A percentile compares a stretch with the other conserved stretches of the same genome.
phyloP scores from a whole-genome alignment of 2,888 invertebrate genomes.

The Noctua pronuba region DNA sequence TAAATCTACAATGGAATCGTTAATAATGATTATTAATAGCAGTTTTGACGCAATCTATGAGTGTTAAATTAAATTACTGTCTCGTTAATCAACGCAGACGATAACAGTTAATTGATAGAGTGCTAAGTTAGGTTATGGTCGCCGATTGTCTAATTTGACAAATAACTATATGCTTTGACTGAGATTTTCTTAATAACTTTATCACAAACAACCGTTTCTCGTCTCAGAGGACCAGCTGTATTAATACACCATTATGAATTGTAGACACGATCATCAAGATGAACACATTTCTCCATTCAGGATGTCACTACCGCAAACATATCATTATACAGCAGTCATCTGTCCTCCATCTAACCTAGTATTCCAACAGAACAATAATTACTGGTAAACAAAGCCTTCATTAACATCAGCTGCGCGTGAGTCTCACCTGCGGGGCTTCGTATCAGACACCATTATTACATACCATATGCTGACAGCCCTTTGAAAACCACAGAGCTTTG shows the following conservation, averaged over 20 bases:
- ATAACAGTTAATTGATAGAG: not conserved
- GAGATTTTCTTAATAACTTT: not conserved
- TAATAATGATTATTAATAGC: not conserved
- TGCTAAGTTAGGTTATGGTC: not conserved
- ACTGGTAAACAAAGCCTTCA: constrained; percentile 55
- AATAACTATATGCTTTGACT: not conserved
- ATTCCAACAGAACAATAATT: constrained; percentile 43
- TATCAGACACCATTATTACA: constrained; percentile 51
- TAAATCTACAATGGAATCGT: not conserved
- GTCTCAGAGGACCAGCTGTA: not conserved
- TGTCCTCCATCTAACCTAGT: constrained; percentile 26
- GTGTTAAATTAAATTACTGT: not conserved
- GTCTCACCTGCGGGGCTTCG: constrained; percentile 62
- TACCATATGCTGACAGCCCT: constrained; percentile 54
- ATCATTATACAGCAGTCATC: constrained; percentile 52
- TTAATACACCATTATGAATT: not conserved
- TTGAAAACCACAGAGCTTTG: constrained; percentile 32
- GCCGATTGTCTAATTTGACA: constrained; percentile 8
- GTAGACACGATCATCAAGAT: constrained; percentile 5
- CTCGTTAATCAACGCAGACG: not conserved
- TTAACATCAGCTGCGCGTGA: constrained; percentile 64
- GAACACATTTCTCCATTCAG: constrained; percentile 38
- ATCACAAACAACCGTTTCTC: not conserved
- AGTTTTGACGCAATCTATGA: not conserved
- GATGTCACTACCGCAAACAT: constrained; percentile 45